These are phyloP conservation scores for Ormyrus rosae DNA, from an alignment of 2,888 invertebrate species.

Conservation along the genomic window DNA sequence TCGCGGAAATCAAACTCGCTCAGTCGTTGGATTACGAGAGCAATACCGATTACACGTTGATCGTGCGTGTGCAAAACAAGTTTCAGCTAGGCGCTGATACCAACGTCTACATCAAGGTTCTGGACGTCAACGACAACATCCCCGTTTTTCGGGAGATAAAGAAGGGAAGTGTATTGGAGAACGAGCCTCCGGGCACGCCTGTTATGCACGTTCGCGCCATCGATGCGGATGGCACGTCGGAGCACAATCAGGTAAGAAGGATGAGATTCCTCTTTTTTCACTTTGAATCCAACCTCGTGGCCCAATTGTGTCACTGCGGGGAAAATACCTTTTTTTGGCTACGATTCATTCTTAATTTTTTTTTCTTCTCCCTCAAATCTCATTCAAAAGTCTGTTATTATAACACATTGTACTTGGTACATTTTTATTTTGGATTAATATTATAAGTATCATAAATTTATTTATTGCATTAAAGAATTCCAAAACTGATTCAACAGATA, in stretches of 20 bases:
- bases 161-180: conserved; percentile 89
- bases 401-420: too few relatives aligned
- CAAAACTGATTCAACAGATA: too few relatives aligned
- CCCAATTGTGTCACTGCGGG: too few relatives aligned
- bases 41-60: conserved; percentile 88
- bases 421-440: too few relatives aligned
- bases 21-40: conserved; percentile 90
- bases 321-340: background rate
- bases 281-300: too few relatives aligned
- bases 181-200: conserved; percentile 87
- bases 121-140: conserved; percentile 94
- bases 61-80: conserved; percentile 89
- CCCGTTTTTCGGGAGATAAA: conserved; percentile 90
- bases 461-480: too few relatives aligned
- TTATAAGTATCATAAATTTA: too few relatives aligned
- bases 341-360: too few relatives aligned
- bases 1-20: conserved; percentile 86
- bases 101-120: conserved; percentile 85
- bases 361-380: too few relatives aligned
- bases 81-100: conserved; percentile 88
- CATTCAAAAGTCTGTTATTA: too few relatives aligned
- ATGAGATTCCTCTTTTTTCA: background rate
- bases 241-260: conserved; percentile 82
- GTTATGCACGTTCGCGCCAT: conserved; percentile 93
- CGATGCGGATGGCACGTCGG: conserved; percentile 89